Evolutionary conservation across 1,140 invertebrate species (phyloP), one percentile per base, ranked within the genome.

Genomic region (Paraescarpia echinospica): DNA sequence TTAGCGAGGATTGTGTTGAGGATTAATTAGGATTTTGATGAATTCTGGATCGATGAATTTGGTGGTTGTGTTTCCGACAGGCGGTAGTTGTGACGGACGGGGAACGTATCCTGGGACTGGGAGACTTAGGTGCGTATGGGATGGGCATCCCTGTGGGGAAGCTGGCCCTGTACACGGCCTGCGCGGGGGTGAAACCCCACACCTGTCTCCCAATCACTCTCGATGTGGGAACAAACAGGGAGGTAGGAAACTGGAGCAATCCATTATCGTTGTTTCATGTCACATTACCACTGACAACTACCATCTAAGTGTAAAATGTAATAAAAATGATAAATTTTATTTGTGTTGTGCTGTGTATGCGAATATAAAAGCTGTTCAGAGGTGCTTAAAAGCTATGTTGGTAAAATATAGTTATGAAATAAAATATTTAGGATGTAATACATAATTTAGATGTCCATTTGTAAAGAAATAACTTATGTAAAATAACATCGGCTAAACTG

Each of bases 91-190:
- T 99, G 9, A 99, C 99, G 0, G 99, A 99, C 95, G 99, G 99
- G 18, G 99, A 99, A 94, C 96, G 99, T 59, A 99, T 99, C 94
- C 96, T 99, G 93, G 99, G 99, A 95, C 96, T 99, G 35, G 99
- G 99, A 33, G 99, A 99, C 96, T 97, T 99, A 34, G 99, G 99
- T 8, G 98, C 98, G 8, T 98, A 98, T 95, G 99, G 99, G 4
- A 99, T 99, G 98, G 99, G 98, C 91, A 99, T 99, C 94, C 98
- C 98, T 33, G 98, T 99, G 27, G 99, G 99, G 89, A 99, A 99
- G 96, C 96, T 99, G 92, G 97, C 98, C 4, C 96, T 99, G 12
- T 99, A 99, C 95, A 99, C 98, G 0, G 98, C 98, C 0, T 95
- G 99, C 91, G 98, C 98, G 51, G 98, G 98, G 14, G 98, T 99